Conservation (phyloP, 2,888 invertebrate species). For the Leptura quadrifasciata region DNA sequence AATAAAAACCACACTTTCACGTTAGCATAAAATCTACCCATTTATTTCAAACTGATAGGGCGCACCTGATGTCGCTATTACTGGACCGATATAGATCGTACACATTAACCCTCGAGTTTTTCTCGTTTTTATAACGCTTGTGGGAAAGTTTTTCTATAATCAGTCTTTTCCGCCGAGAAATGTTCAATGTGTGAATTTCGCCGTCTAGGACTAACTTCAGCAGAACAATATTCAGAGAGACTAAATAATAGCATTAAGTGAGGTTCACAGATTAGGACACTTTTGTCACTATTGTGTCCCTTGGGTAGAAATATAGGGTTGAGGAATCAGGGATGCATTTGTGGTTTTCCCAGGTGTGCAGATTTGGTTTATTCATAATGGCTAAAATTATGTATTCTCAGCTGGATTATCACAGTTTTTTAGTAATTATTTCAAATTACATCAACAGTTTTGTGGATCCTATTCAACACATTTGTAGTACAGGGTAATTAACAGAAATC, state of each 20-base stretch:
- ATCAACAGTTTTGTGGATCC: too few relatives aligned
- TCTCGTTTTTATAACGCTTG: slow-evolving; percentile 28
- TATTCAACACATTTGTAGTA: too few relatives aligned
- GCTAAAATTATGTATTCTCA: neutral
- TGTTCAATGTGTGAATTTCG: slow-evolving; percentile 42
- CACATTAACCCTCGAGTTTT: slow-evolving; percentile 36
- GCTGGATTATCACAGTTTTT: neutral
- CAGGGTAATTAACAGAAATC: too few relatives aligned
- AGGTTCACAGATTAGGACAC: slow-evolving; percentile 26
- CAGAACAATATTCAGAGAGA: slow-evolving; percentile 13
- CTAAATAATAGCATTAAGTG: slow-evolving; percentile 28
- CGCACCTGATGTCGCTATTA: slow-evolving; percentile 42
- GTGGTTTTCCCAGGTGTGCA: slow-evolving; percentile 47
- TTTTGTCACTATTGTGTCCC: slow-evolving; percentile 35
- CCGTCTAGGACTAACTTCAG: slow-evolving; percentile 2
- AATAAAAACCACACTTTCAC: slow-evolving; percentile 36
- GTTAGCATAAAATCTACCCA: slow-evolving; percentile 41
- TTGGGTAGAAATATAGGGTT: slow-evolving; percentile 27
- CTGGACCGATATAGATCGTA: slow-evolving; percentile 33
- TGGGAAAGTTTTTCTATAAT: slow-evolving; percentile 39
- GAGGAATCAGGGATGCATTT: slow-evolving; percentile 42
- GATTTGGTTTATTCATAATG: slow-evolving; percentile 8
- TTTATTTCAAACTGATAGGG: slow-evolving; percentile 42
- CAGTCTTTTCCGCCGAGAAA: slow-evolving; percentile 44
- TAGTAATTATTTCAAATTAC: neutral